These are phyloP conservation scores for Nasonia oneida DNA, from an alignment of 2,888 invertebrate species.

Conservation along the genomic window DNA sequence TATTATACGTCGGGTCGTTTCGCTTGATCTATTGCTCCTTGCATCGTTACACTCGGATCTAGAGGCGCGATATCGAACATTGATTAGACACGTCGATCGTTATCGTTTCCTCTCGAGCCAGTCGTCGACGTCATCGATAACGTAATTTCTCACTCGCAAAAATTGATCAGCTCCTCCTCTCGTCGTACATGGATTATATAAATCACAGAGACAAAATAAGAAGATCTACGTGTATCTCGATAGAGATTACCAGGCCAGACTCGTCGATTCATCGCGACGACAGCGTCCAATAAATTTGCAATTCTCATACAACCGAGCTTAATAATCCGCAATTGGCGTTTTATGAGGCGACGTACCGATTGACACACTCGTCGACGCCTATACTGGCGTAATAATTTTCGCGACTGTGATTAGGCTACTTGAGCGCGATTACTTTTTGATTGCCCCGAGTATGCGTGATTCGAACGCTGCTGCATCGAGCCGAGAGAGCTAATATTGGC, in stretches of 20 bases:
- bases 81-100: no score
- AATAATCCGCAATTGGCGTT: slow-evolving; percentile 45
- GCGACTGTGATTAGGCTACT: slow-evolving; percentile 38
- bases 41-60: not conserved
- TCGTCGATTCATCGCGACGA: not conserved
- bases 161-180: no score
- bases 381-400: slow-evolving; percentile 38
- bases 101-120: no score
- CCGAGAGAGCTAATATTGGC: not conserved
- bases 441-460: slow-evolving; percentile 35
- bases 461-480: not conserved
- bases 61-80: no score
- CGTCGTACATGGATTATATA: not conserved
- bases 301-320: slow-evolving; percentile 24
- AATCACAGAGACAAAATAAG: not conserved
- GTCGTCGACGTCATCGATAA: no score
- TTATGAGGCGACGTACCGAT: slow-evolving; percentile 36
- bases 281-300: slow-evolving; percentile 3
- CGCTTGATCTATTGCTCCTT: not conserved
- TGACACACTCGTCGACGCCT: slow-evolving; percentile 8
- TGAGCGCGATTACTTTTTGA: slow-evolving; percentile 49
- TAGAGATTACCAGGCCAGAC: not conserved
- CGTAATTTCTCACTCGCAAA: no score
- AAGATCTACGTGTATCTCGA: not conserved
- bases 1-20: not conserved